Percentiles rank a stretch among this genome's conserved stretches.
These are phyloP conservation scores for Dione juno DNA, from an alignment of 2,888 invertebrate species.

Conservation along the genomic window DNA sequence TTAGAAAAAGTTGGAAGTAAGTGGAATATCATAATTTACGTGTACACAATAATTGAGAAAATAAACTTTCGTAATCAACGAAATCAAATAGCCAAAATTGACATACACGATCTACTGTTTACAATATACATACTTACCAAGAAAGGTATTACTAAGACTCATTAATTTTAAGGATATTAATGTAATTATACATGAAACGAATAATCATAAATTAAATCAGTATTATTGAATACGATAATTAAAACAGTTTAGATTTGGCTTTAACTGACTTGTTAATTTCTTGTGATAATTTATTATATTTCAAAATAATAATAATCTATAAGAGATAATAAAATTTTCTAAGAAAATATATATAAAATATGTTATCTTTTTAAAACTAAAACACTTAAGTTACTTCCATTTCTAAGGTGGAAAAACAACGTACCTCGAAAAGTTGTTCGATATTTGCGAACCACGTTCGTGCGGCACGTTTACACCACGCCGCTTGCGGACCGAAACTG, in stretches of 20 bases:
- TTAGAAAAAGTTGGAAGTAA: slow-evolving; percentile 1
- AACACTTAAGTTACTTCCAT: not conserved
- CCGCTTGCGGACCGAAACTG: slow-evolving; percentile 54
- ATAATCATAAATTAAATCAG: too few species aligned
- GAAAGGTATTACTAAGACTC: too few species aligned
- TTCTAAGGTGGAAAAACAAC: slow-evolving; percentile 12
- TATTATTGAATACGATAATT: not conserved
- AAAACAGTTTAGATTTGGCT: not conserved
- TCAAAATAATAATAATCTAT: not conserved
- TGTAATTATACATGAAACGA: too few species aligned
- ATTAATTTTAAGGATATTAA: too few species aligned
- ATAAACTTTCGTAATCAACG: not conserved
- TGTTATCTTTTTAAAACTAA: not conserved
- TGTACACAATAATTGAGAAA: slow-evolving; percentile 4
- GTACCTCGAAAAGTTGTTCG: slow-evolving; percentile 47
- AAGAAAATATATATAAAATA: not conserved
- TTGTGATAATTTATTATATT: not conserved
- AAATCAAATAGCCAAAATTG: not conserved
- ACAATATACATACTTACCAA: too few species aligned
- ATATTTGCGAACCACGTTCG: slow-evolving; percentile 31
- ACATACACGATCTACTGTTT: too few species aligned
- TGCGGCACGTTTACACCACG: slow-evolving; percentile 55
- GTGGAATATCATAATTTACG: slow-evolving; percentile 3
- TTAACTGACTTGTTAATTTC: not conserved
- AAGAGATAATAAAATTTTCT: not conserved